Conservation (phyloP, 2,888 invertebrate genomes). For the Epinotia bilunana region DNA sequence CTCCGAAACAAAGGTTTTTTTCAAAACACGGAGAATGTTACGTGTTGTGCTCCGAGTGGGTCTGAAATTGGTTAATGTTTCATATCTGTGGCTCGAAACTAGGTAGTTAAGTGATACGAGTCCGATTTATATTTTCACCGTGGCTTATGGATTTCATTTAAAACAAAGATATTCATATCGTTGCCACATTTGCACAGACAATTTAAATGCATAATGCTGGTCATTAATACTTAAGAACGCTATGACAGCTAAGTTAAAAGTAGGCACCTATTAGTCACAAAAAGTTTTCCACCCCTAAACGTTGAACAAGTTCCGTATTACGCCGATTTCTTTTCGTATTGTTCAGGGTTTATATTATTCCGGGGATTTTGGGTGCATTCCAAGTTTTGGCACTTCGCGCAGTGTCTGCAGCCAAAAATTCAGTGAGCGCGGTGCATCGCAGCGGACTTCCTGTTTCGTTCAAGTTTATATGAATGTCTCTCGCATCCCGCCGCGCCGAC, state of each 20-base stretch:
- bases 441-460: slow-evolving; percentile 47
- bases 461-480: slow-evolving; percentile 48
- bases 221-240: background rate
- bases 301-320: slow-evolving; percentile 2
- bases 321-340: slow-evolving; percentile 31
- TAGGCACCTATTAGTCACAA: background rate
- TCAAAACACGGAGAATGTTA: slow-evolving; percentile 20
- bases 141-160: background rate
- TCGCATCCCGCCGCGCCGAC: slow-evolving; percentile 46
- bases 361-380: slow-evolving; percentile 42
- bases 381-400: slow-evolving; percentile 61
- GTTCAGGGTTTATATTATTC: slow-evolving; percentile 42
- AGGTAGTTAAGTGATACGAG: background rate
- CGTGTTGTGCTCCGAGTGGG: slow-evolving; percentile 2
- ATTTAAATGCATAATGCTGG: background rate
- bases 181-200: background rate
- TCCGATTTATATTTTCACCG: background rate
- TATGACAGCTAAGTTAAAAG: background rate
- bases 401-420: slow-evolving; percentile 61
- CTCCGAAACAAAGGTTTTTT: slow-evolving; percentile 15
- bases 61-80: slow-evolving; percentile 6
- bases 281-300: background rate
- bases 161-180: background rate
- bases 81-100: background rate
- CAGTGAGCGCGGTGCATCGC: slow-evolving; percentile 39